Base-by-base conservation (phyloP, 30 jellyfish, hydroid and myxozoan species). In the Pelagia noctiluca region DNA sequence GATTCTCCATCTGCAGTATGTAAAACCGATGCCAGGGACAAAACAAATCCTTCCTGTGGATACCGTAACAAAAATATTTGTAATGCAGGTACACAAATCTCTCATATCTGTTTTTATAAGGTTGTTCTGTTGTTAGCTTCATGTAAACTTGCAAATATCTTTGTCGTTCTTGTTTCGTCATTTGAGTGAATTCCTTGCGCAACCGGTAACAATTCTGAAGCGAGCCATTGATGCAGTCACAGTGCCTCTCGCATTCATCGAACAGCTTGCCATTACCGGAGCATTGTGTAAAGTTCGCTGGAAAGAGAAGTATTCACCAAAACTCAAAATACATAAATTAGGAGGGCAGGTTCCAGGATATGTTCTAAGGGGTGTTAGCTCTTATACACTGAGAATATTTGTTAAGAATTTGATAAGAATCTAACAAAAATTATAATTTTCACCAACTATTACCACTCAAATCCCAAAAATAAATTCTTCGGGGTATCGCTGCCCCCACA, bases 21-120 rank as follows among this genome's bases (percentile, higher is more conserved):
- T 79, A 91, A 87, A 96, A 91, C 32, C 98, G 87, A 83, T 87
- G 98, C 98, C 98, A 93, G 1, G 98, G 98, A 16, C 67, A 74
- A 65, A 93, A 93, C 80, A 81, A 60, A 26, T 82, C 88, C 26
- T 57, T 61, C 13, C 66, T 35, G 50, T 93, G 98, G 30, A 93
- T 87, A 0, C 98, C 98, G 94, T 95, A 93, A 71, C 98, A 93
- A 57, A 93, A 93, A 52, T 93, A 93, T 46, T 93, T 93, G 48
- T 31, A 88, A 37, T 93, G 98, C 87, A 93, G 78, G 63, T 88
- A 88, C n/a, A 87, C 80, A 66, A 80, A 93, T 53, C 85, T 87
- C 61, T 87, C 98, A 66, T 93, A 93, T 4, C 71, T 63, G 37
- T 77, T 80, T 53, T 79, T 89, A 67, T 71, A 82, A 0, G 96